These are phyloP conservation scores for Eufriesea mexicana DNA, from an alignment of 1,140 invertebrate species.

Conservation along the genomic window DNA sequence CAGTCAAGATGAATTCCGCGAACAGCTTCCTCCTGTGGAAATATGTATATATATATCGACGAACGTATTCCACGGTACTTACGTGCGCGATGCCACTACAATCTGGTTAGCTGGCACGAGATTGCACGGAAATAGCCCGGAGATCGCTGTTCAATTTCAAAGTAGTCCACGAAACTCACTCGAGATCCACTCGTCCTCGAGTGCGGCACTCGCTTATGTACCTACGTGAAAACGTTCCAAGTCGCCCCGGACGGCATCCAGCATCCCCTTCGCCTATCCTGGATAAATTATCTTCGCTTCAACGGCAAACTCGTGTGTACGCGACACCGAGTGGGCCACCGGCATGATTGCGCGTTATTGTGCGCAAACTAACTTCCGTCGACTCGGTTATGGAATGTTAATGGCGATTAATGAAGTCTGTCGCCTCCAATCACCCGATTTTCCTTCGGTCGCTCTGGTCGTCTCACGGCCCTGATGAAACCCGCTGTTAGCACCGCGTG, in stretches of 20 bases:
- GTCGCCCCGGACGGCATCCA: background rate
- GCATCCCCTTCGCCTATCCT: background rate
- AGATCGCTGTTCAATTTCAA: constrained; percentile 68
- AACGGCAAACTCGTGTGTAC: constrained; percentile 55
- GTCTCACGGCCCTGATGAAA: background rate
- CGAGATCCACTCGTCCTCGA: constrained; percentile 4
- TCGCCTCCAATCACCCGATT: background rate
- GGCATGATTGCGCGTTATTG: constrained; percentile 58
- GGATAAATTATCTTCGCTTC: constrained; percentile 38
- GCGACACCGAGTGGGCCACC: constrained; percentile 51
- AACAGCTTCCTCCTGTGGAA: constrained; percentile 41
- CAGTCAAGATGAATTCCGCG: constrained; percentile 54
- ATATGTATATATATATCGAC: constrained; percentile 29
- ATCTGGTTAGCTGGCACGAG: constrained; percentile 74
- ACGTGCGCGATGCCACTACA: constrained; percentile 59
- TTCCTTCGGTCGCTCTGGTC: background rate
- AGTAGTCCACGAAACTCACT: constrained; percentile 56
- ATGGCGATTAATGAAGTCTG: constrained; percentile 19
- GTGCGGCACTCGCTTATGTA: constrained; percentile 1
- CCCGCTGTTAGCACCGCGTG: no score
- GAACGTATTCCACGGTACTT: constrained; percentile 40
- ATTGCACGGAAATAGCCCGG: constrained; percentile 75
- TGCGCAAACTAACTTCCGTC: constrained; percentile 62
- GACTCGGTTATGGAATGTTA: constrained; percentile 28
- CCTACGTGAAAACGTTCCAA: constrained; percentile 21